Evolutionary conservation across 2,797 vertebrate species (phyloP), one percentile per base, ranked within the genome.

Genomic region (Bradypodion ventrale): DNA sequence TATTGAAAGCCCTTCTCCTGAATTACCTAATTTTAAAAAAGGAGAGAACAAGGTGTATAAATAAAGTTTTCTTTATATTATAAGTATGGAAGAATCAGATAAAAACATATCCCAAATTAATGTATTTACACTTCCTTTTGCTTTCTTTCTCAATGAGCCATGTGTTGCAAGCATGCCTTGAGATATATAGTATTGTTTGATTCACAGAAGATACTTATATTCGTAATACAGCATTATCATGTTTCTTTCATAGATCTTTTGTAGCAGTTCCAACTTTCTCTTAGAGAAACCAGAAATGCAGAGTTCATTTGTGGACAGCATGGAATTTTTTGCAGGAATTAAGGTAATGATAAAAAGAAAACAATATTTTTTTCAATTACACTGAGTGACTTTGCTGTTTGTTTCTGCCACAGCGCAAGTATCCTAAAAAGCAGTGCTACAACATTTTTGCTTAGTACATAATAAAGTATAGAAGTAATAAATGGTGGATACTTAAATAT

Each of bases 251-350:
- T 82, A 99, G 98, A 96, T 99, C 89, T 97, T 95, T 92, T 99
- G 98, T 91, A 97, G 96, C 88, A 94, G 94, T 92, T 96, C 96
- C 85, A 87, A 96, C 89, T 99, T 99, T 94, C 96, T 96, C 80
- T 83, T 97, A 94, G 97, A 98, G 79, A 95, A 94, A 0, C 97
- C 97, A 1, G 93, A 96, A 42, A 12, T 95, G 77, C 96, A 91
- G 35, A 95, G 98, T 63, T 44, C 91, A 78, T 70, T 92, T 0
- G 92, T 94, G 44, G 96, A 98, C 86, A 99, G 98, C 92, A 89
- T 84, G 80, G 97, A 97, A 93, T 98, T 97, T 95, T 99, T 98
- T 94, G 97, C 96, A 70, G 98, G 97, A 40, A 96, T 99, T 93
- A 96, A 95, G 95, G 97, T 97, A n/a, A 96, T n/a, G 87, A 90